These are phyloP conservation scores for Mastigias papua DNA, from an alignment of 30 jellyfish, hydroid and myxozoan genomes.

Conservation along the genomic window DNA sequence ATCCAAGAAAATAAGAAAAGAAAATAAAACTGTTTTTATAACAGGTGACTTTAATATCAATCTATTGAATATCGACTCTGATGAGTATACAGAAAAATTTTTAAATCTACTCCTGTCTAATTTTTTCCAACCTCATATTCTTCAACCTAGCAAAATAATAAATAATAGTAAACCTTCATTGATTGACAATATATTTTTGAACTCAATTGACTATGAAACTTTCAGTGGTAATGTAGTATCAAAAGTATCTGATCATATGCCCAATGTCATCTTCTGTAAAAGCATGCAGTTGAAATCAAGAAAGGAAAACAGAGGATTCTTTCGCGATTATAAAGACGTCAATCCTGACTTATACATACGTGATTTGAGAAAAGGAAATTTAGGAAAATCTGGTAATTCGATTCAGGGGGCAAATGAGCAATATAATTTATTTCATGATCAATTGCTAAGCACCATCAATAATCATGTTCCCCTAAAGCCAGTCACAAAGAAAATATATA, in stretches of 20 bases:
- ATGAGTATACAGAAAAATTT: constrained; percentile 28
- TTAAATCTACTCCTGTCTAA: not conserved
- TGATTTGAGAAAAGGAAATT: constrained; percentile 30
- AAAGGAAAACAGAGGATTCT: constrained; percentile 9
- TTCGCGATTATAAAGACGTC: constrained; percentile 27
- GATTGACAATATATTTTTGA: constrained; percentile 35
- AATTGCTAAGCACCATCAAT: not conserved
- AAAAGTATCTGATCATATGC: constrained; percentile 39
- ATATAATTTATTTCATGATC: constrained; percentile 45
- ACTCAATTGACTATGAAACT: constrained; percentile 26
- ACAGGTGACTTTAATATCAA: constrained; percentile 51
- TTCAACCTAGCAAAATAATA: constrained; percentile 13
- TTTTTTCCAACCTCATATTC: constrained; percentile 9
- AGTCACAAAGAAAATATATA: too few relatives aligned
- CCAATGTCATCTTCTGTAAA: constrained; percentile 30
- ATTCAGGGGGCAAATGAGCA: constrained; percentile 33
- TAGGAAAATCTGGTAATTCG: not conserved
- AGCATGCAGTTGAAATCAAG: constrained; percentile 4
- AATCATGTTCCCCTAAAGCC: too few relatives aligned
- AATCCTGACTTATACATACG: constrained; percentile 10
- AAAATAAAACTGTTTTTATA: constrained; percentile 30
- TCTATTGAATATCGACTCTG: constrained; percentile 36
- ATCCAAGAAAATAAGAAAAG: constrained; percentile 16
- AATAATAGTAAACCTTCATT: constrained; percentile 28
- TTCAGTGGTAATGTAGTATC: constrained; percentile 25